Evolutionary conservation across 1,140 invertebrate species (phyloP), one percentile per base, ranked within the genome.

Genomic region (Drosophila sp.): DNA sequence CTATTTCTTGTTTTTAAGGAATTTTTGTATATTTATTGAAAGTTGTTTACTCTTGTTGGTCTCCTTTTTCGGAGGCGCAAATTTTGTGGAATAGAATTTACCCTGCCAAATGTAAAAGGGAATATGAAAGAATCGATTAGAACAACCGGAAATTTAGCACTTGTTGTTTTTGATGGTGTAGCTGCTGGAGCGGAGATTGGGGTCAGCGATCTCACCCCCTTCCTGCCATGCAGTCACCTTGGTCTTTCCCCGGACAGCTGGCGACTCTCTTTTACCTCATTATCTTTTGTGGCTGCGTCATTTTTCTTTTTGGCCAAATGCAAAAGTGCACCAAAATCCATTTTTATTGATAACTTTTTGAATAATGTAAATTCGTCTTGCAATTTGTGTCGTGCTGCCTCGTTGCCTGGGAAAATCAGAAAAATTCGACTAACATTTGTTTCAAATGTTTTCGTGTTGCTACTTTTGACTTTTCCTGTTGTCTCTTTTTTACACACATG

Each of bases 1-100:
- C 96, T 65, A 95, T 94, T 91, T 97, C 96, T 86, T 96, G 96
- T 74, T 95, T 95, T 95, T 95, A 7, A 98, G 92, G 92, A 97
- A 97, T 91, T 96, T 96, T 85, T 96, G 95, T 56, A 98, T 96
- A 84, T 97, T 96, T 0, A 93, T 94, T 0, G 96, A 96, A 5
- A 97, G 92, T 44, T 84, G 80, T 50, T 93, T 93, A 67, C 93
- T 94, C 33, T 94, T 94, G 71, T 95, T 96, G 58, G 93, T 93
- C 65, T 95, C 94, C 83, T 97, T 97, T 90, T 97, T 97, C 0
- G 96, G 95, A n/a, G 96, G 95, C 54, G 95, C 93, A 91, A 96
- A 96, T 76, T 95, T 95, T 0, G 96, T 96, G 79, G 94, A 95
- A 79, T 97, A 97, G 83, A 94, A 96, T 63, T 94, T 93, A 10